A percentile compares a stretch with the other conserved stretches of the same genome.
phyloP scores from a whole-genome alignment of 1,140 invertebrate species.

The Microplitis demolitor region DNA sequence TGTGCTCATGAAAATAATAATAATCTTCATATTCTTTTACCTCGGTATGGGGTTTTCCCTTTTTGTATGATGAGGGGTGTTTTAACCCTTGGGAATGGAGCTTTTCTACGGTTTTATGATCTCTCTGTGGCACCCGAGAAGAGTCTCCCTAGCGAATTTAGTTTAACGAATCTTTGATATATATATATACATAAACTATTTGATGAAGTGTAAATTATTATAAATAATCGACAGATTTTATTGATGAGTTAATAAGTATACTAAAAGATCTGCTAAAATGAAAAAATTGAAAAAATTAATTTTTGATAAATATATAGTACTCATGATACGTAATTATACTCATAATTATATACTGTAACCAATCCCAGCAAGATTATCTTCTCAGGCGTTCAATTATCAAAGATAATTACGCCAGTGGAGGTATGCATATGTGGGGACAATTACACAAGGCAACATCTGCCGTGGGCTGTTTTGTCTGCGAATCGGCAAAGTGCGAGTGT shows the following conservation, averaged over 20 bases:
- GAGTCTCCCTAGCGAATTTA: constrained; percentile 1
- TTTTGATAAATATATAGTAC: too few species aligned
- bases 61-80: neutral
- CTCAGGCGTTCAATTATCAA: constrained; percentile 49
- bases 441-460: constrained; percentile 53
- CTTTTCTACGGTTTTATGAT: constrained; percentile 17
- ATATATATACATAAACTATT: neutral
- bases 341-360: neutral
- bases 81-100: neutral
- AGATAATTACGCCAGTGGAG: constrained; percentile 45
- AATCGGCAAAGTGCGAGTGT: constrained; percentile 27
- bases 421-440: constrained; percentile 39
- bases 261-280: neutral
- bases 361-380: neutral
- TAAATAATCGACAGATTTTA: neutral
- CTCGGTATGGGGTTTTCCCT: neutral
- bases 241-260: neutral
- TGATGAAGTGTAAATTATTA: constrained; percentile 5
- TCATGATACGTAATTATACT: neutral
- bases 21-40: neutral
- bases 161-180: constrained; percentile 4
- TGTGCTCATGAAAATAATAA: neutral
- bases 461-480: constrained; percentile 27
- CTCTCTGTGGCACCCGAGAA: neutral
- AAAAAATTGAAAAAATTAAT: too few species aligned